A percentile compares a stretch with the other conserved stretches of the same genome.
These are phyloP conservation scores for Augochlora pura DNA, from an alignment of 1,140 invertebrate genomes.

Conservation along the genomic window DNA sequence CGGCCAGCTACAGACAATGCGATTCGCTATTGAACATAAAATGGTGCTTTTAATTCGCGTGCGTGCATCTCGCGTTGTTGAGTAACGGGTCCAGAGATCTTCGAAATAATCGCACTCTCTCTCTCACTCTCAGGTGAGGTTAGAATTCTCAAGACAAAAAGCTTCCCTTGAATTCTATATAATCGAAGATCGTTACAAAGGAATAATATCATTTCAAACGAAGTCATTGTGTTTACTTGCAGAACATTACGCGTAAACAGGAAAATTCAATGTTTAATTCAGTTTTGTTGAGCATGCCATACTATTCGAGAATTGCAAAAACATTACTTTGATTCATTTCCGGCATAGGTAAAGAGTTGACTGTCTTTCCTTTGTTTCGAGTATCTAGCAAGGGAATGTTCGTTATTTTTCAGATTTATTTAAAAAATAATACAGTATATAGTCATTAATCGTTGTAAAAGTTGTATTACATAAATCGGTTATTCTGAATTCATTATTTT, in stretches of 20 bases:
- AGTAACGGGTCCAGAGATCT: not conserved
- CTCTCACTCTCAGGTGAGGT: conserved; percentile 55
- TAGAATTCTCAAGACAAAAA: conserved; percentile 33
- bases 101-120: conserved; percentile 6
- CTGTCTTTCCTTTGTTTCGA: not conserved
- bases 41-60: conserved; percentile 19
- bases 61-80: not conserved
- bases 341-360: not conserved
- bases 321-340: not conserved
- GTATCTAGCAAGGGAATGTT: not conserved
- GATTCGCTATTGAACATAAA: conserved; percentile 5
- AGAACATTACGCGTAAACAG: not conserved
- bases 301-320: no score
- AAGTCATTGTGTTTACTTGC: not conserved
- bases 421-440: not conserved
- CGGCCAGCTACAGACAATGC: conserved; percentile 28
- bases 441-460: not conserved
- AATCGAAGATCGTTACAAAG: not conserved
- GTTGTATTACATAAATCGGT: not conserved
- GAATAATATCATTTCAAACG: not conserved
- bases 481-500: not conserved
- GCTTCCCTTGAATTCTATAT: not conserved
- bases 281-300: not conserved
- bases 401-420: not conserved
- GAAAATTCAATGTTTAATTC: not conserved